Evolutionary conservation across 92 coral and sea anemone genomes (phyloP).

Genomic region (Siderastrea siderea): DNA sequence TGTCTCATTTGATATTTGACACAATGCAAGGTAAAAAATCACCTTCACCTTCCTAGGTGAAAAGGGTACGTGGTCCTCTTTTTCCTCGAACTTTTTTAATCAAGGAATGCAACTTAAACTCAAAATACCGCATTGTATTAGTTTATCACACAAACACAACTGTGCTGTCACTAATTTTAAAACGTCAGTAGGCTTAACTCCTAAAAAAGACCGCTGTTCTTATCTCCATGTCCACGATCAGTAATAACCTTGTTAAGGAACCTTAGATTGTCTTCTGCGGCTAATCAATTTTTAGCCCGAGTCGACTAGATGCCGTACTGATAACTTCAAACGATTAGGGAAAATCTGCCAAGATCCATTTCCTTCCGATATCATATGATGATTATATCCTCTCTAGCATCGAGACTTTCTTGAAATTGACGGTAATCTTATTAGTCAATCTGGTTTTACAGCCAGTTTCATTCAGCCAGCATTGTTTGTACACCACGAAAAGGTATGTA

Average conservation of each 20-base stretch:
- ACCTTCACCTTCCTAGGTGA: too few relatives aligned
- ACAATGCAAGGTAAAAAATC: too few relatives aligned
- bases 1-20: too few relatives aligned
- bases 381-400: not conserved
- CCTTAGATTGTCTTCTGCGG: not conserved
- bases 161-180: not conserved
- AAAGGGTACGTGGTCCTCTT: too few relatives aligned
- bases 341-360: not conserved
- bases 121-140: not conserved
- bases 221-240: conserved; percentile 1
- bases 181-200: not conserved
- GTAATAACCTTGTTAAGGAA: not conserved
- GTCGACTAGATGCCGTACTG: not conserved
- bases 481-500: not conserved
- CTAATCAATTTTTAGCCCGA: not conserved
- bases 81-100: too few relatives aligned
- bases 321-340: not conserved
- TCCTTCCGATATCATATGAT: not conserved
- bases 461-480: not conserved
- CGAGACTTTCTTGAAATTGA: not conserved
- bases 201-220: not conserved
- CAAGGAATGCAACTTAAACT: not conserved
- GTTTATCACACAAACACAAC: too few relatives aligned
- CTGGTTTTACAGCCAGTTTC: too few relatives aligned
- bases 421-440: not conserved